Percentiles rank a stretch among this genome's conserved stretches.
Evolutionary conservation across 1,140 invertebrate species (phyloP).

Genomic region (Dendroctonus ponderosae): DNA sequence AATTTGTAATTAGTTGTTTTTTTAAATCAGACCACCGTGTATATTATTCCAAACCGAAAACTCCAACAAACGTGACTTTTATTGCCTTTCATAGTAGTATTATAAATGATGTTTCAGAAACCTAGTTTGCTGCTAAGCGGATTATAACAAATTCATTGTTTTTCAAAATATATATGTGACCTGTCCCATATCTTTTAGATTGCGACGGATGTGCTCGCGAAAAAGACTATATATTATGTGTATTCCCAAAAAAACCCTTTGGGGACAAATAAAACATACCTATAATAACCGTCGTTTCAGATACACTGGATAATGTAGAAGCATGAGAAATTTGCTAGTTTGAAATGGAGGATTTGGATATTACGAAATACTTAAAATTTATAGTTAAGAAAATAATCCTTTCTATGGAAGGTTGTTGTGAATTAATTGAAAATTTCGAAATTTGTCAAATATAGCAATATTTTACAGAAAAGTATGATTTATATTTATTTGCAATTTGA

Average conservation of each 20-base stretch:
- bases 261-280: slow-evolving; percentile 27
- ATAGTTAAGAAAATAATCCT: too few relatives aligned
- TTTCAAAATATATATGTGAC: slow-evolving; percentile 27
- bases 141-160: slow-evolving; percentile 14
- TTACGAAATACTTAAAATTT: too few relatives aligned
- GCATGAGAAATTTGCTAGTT: slow-evolving; percentile 7
- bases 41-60: too few relatives aligned
- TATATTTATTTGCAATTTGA: too few relatives aligned
- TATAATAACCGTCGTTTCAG: slow-evolving; percentile 12
- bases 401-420: too few relatives aligned
- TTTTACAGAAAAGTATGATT: too few relatives aligned
- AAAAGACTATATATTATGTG: slow-evolving; percentile 18
- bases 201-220: slow-evolving; percentile 16
- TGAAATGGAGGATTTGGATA: not conserved
- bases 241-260: slow-evolving; percentile 14
- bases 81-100: too few relatives aligned
- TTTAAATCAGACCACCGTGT: too few relatives aligned
- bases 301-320: slow-evolving; percentile 12
- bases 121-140: not conserved
- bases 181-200: slow-evolving; percentile 17
- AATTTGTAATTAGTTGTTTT: too few relatives aligned
- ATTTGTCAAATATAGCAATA: too few relatives aligned
- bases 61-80: too few relatives aligned
- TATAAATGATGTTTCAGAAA: not conserved
- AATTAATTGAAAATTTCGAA: too few relatives aligned